Conservation (phyloP, 2,113 vertebrate genomes). For the Suncus etruscus region DNA sequence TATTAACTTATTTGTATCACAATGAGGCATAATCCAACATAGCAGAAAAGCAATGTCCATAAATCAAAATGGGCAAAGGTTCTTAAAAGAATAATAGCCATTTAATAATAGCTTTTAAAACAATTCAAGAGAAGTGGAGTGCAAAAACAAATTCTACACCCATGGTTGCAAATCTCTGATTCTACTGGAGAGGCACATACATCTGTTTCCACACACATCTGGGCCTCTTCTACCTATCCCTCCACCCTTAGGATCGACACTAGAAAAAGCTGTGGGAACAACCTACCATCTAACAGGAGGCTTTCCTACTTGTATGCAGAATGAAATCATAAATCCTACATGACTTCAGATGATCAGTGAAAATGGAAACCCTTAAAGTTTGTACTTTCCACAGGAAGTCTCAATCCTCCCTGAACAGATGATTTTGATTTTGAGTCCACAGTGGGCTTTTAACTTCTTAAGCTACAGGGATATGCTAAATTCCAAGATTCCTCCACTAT, state of each 20-base stretch:
- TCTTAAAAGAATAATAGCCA: slow-evolving; percentile 20
- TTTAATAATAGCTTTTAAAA: slow-evolving; percentile 48
- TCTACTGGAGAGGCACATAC: neutral
- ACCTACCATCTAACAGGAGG: slow-evolving; percentile 31
- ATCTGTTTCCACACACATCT: slow-evolving; percentile 59
- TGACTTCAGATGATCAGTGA: slow-evolving; percentile 76
- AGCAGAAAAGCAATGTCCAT: slow-evolving; percentile 9
- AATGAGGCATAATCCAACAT: neutral
- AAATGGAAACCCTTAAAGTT: slow-evolving; percentile 78
- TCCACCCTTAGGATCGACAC: neutral
- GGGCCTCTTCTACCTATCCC: neutral
- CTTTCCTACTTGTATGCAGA: slow-evolving; percentile 52
- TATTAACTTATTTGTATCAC: neutral
- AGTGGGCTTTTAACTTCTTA: slow-evolving; percentile 74
- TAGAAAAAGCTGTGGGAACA: slow-evolving; percentile 53
- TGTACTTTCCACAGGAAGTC: slow-evolving; percentile 80
- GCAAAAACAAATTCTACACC: slow-evolving; percentile 1
- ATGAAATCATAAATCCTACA: slow-evolving; percentile 70
- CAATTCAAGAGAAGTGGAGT: neutral
- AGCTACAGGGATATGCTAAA: slow-evolving; percentile 70
- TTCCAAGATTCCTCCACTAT: slow-evolving; percentile 74
- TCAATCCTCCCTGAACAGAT: slow-evolving; percentile 70
- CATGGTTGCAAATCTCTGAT: neutral
- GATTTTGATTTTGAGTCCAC: slow-evolving; percentile 81
- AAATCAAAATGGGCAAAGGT: slow-evolving; percentile 32